Evolutionary conservation across 2,888 invertebrate species (phyloP).

Genomic region (Parochlus steinenii): DNA sequence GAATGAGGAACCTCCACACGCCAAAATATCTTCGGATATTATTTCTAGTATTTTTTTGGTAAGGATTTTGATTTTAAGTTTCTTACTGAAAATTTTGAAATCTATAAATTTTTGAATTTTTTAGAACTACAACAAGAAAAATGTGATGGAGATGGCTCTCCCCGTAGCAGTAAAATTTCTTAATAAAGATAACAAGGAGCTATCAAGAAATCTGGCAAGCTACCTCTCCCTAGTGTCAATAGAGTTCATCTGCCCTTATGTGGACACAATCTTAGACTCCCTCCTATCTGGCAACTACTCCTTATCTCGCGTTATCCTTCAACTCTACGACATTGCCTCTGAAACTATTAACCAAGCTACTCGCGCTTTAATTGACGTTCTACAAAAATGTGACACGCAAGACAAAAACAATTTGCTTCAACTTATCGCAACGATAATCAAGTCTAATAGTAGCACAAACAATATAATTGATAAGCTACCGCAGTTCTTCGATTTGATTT

Average conservation of each 20-base stretch:
- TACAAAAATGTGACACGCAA: constrained; percentile 69
- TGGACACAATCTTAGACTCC: constrained; percentile 79
- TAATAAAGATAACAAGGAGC: constrained; percentile 75
- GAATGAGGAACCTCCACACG: constrained; percentile 87
- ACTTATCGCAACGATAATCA: constrained; percentile 1
- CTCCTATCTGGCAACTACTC: constrained; percentile 74
- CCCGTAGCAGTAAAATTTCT: constrained; percentile 85
- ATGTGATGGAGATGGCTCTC: constrained; percentile 43
- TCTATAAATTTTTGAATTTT: constrained; percentile 13
- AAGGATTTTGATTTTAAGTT: constrained; percentile 21
- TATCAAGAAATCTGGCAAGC: constrained; percentile 77
- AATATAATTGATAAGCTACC: constrained; percentile 62
- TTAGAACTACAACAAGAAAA: constrained; percentile 42
- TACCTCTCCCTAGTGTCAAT: constrained; percentile 86
- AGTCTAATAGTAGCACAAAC: background rate
- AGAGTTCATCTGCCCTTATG: constrained; percentile 71
- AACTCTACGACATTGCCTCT: constrained; percentile 60
- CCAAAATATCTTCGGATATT: constrained; percentile 89
- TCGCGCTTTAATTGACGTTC: constrained; percentile 32
- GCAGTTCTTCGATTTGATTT: constrained; percentile 35
- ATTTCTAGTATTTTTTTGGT: constrained; percentile 90
- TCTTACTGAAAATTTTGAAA: background rate
- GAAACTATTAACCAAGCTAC: constrained; percentile 2
- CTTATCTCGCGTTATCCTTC: constrained; percentile 72
- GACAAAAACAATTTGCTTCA: constrained; percentile 67